A percentile compares a stretch with the other conserved stretches of the same genome.
phyloP scores from a whole-genome alignment of 2,888 invertebrate genomes.

The Calliphora vomitoria region DNA sequence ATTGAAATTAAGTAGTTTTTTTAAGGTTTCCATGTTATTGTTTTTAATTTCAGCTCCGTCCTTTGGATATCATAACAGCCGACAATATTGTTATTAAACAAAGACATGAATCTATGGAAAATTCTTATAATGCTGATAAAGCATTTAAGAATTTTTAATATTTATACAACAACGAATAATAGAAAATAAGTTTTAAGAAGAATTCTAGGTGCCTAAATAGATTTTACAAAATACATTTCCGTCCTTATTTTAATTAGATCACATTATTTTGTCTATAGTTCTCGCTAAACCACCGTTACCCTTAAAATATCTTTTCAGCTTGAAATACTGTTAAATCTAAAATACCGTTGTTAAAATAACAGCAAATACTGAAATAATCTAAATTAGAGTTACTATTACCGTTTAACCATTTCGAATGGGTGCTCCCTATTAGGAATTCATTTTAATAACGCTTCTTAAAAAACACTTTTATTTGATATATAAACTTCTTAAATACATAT shows the following conservation, averaged over 20 bases:
- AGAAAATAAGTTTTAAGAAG: not conserved
- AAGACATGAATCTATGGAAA: slow-evolving; percentile 47
- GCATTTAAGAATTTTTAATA: slow-evolving; percentile 77
- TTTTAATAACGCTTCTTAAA: no score
- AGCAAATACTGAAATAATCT: no score
- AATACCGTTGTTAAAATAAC: no score
- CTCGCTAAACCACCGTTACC: no score
- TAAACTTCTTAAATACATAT: no score
- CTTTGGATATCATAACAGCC: slow-evolving; percentile 77
- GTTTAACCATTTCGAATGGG: no score
- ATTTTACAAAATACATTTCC: not conserved
- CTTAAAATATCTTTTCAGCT: no score
- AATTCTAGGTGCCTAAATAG: slow-evolving; percentile 45
- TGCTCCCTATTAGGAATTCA: no score
- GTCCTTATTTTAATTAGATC: not conserved
- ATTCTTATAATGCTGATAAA: slow-evolving; percentile 68
- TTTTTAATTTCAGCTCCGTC: slow-evolving; percentile 75
- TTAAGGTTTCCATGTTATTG: not conserved
- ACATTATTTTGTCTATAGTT: no score
- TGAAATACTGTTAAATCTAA: no score
- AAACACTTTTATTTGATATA: no score
- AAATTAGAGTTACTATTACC: no score
- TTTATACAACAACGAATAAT: not conserved
- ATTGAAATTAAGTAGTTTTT: not conserved
- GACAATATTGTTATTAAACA: slow-evolving; percentile 76